Base-by-base conservation (phyloP, 2,888 invertebrate species). In the Scaptomyza tumidula region DNA sequence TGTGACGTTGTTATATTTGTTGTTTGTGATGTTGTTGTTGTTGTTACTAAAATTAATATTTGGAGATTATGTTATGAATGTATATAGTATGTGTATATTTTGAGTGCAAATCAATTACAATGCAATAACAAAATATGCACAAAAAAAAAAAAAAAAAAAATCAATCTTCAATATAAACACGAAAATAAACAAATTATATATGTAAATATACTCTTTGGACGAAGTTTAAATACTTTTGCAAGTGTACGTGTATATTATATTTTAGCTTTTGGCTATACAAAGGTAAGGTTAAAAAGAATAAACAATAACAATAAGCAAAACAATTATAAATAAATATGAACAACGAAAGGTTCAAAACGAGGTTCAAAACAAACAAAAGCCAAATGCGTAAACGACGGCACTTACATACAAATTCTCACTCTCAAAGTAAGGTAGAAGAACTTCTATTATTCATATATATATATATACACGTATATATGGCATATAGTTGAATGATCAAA, bases 91-190 rank as follows among this genome's bases (percentile, higher is more conserved):
- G 5, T 6, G 29, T 35, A 33, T 37, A 6, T 41, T 41, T 19
- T 19, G 2, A 33, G 31, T 37, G 52, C 65, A 64, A 63, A 45
- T 64, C 65, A 63, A 63, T 64, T 52, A 46, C n/a, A 39, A 33
- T n/a, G n/a, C n/a, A n/a, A n/a, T n/a, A n/a, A n/a, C n/a, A n/a
- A n/a, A n/a, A n/a, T n/a, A n/a, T n/a, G n/a, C n/a, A 39, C 44
- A 31, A 50, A 64, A 50, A 44, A 10, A 35, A 19, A 19, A 2
- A 19, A 19, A 2, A 19, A 19, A 19, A 19, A 19, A 19, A 1
- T 19, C 19, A 10, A 27, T 29, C 10, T 43, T 31, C 0, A 10
- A 27, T 11, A 11, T 13, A n/a, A 29, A 43, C 7, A 44, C 3
- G 6, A 16, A 27, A 16, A 13, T 19, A 19, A 29, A 29, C 29